Percentiles rank a stretch among this genome's conserved stretches.
Evolutionary conservation across 1,140 invertebrate genomes (phyloP).

Genomic region (Lucilia cuprina): DNA sequence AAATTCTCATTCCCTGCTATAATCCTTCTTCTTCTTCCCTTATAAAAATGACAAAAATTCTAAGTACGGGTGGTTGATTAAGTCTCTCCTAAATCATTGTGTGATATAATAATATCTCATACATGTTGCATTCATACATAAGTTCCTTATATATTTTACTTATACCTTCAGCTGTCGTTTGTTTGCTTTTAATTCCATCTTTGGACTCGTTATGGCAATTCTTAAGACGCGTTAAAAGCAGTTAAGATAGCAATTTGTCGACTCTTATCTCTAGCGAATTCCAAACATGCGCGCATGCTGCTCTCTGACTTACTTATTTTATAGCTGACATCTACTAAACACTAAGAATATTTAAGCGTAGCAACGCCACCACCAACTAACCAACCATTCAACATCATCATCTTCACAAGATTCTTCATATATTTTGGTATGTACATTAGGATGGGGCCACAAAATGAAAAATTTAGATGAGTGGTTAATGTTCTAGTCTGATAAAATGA

Average conservation of each 20-base stretch:
- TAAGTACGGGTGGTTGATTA: background rate
- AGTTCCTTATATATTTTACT: background rate
- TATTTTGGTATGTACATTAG: no score
- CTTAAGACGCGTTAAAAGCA: slow-evolving; percentile 27
- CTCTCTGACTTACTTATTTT: slow-evolving; percentile 33
- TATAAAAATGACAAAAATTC: background rate
- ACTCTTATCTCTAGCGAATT: slow-evolving; percentile 31
- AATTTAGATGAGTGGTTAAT: no score
- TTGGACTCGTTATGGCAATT: background rate
- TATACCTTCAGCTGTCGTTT: background rate
- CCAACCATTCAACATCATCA: background rate
- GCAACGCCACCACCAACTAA: background rate
- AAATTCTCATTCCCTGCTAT: no score
- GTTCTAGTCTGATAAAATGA: no score
- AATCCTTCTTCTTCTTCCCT: no score
- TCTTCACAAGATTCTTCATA: background rate
- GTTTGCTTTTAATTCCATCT: background rate
- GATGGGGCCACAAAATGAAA: no score
- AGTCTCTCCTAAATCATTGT: slow-evolving; percentile 17
- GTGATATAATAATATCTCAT: slow-evolving; percentile 19
- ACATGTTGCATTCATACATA: background rate
- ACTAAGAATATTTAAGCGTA: background rate
- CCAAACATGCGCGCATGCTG: slow-evolving; percentile 33
- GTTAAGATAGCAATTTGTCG: slow-evolving; percentile 35
- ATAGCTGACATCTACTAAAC: slow-evolving; percentile 12